Conservation (phyloP, 1,140 invertebrate species). For the Calosoma granatense region DNA sequence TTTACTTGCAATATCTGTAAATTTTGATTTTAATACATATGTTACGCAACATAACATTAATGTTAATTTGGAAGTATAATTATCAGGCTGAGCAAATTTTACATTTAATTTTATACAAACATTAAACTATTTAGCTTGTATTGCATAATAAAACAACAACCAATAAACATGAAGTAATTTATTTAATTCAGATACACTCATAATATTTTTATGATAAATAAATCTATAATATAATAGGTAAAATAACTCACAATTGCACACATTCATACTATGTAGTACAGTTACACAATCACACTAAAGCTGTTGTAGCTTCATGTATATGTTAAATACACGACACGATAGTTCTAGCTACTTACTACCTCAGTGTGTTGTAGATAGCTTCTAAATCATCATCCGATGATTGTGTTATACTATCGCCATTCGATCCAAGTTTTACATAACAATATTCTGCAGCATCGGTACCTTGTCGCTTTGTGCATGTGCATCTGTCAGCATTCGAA, state of each 20-base stretch:
- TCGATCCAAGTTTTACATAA: constrained; percentile 28
- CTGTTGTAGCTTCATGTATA: no score
- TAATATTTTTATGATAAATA: neutral
- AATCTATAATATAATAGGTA: constrained; percentile 3
- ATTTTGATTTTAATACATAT: no score
- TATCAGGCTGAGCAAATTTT: no score
- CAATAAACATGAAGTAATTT: no score
- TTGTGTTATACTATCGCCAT: constrained; percentile 28
- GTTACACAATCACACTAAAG: neutral
- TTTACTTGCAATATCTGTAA: no score
- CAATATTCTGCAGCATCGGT: constrained; percentile 24
- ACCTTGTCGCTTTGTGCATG: constrained; percentile 22
- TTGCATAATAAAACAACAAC: no score
- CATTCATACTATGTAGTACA: neutral
- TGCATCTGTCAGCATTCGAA: constrained; percentile 23
- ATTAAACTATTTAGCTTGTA: no score
- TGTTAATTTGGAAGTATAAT: no score
- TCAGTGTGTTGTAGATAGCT: constrained; percentile 29
- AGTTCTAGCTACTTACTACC: no score
- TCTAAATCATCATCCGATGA: constrained; percentile 26
- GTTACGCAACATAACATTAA: no score
- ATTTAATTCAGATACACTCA: constrained; percentile 3
- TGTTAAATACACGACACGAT: no score
- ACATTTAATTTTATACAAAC: no score
- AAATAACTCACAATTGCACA: neutral